Conservation (phyloP, 2,888 invertebrate genomes). For the Eumacrocentrus americanus region DNA sequence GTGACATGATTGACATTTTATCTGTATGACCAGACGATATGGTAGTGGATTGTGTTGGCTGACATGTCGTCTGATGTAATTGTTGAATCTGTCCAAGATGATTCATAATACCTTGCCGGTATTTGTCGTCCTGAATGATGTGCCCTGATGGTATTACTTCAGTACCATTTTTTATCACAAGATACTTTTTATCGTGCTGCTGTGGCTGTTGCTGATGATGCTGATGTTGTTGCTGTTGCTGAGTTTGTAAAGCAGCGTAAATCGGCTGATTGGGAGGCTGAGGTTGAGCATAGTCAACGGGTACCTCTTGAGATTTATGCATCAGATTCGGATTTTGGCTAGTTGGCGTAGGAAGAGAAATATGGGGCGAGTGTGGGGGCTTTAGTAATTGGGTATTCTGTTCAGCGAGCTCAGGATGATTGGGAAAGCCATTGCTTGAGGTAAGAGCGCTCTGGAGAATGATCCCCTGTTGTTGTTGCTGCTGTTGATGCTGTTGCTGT, state of each 20-base stretch:
- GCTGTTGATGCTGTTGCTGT: slow-evolving; percentile 52
- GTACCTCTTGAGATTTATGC: slow-evolving; percentile 53
- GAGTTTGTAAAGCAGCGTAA: slow-evolving; percentile 32
- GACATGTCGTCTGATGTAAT: slow-evolving; percentile 32
- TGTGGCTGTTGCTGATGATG: slow-evolving; percentile 39
- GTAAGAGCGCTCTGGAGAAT: slow-evolving; percentile 63
- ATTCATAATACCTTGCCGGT: slow-evolving; percentile 51
- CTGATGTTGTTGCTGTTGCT: slow-evolving; percentile 39
- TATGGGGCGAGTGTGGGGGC: slow-evolving; percentile 52
- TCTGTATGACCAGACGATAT: slow-evolving; percentile 52
- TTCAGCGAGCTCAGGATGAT: slow-evolving; percentile 50
- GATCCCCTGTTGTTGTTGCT: slow-evolving; percentile 54
- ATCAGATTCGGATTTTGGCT: slow-evolving; percentile 50
- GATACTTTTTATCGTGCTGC: slow-evolving; percentile 67
- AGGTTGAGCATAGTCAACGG: slow-evolving; percentile 54
- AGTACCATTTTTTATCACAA: slow-evolving; percentile 68
- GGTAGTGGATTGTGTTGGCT: slow-evolving; percentile 51
- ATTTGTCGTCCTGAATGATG: slow-evolving; percentile 63
- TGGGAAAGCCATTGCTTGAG: slow-evolving; percentile 53
- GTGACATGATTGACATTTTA: slow-evolving; percentile 48
- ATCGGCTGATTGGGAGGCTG: slow-evolving; percentile 27
- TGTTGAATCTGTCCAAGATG: slow-evolving; percentile 47
- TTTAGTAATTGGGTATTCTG: slow-evolving; percentile 49
- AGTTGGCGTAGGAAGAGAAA: slow-evolving; percentile 45
- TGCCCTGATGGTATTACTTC: slow-evolving; percentile 45